These are phyloP conservation scores for Tyrophagus putrescentiae DNA, from an alignment of 1,140 invertebrate species.

Conservation along the genomic window DNA sequence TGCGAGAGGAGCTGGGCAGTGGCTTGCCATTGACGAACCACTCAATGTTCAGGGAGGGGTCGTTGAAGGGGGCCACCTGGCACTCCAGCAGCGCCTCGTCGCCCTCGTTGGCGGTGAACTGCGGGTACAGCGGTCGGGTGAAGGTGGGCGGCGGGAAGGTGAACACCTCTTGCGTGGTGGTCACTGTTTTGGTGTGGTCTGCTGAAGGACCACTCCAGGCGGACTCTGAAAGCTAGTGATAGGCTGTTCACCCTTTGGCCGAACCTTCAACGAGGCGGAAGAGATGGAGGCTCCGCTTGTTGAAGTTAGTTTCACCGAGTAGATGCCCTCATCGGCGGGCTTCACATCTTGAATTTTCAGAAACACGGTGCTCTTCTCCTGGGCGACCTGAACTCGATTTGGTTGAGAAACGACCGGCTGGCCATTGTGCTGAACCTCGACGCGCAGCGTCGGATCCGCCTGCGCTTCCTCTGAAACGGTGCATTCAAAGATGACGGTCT, in stretches of 20 bases:
- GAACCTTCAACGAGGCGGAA: slow-evolving; percentile 15
- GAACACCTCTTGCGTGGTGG: slow-evolving; percentile 49
- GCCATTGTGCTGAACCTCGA: slow-evolving; percentile 94
- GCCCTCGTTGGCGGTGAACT: slow-evolving; percentile 68
- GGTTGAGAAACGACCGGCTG: slow-evolving; percentile 38
- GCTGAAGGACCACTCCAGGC: slow-evolving; percentile 60
- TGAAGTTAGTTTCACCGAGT: slow-evolving; percentile 76
- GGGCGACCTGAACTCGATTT: slow-evolving; percentile 3
- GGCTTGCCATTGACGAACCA: slow-evolving; percentile 76
- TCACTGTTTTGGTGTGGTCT: slow-evolving; percentile 49
- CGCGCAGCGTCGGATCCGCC: slow-evolving; percentile 82
- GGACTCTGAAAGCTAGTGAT: neutral
- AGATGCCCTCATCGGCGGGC: slow-evolving; percentile 17
- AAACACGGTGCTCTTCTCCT: slow-evolving; percentile 13
- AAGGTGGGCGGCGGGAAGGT: slow-evolving; percentile 63
- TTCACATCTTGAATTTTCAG: slow-evolving; percentile 5
- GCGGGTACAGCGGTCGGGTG: slow-evolving; percentile 59
- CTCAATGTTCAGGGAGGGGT: slow-evolving; percentile 85
- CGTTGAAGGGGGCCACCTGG: slow-evolving; percentile 76
- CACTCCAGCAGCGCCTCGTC: slow-evolving; percentile 80
- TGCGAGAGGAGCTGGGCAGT: slow-evolving; percentile 65
- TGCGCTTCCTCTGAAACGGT: slow-evolving; percentile 76
- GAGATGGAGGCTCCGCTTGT: slow-evolving; percentile 32
- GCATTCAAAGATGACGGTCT: slow-evolving; percentile 88
- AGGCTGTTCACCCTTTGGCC: neutral